Evolutionary conservation across 2,888 invertebrate genomes (phyloP), one percentile per base, ranked within the genome.

Genomic region (Smittia aterrima): DNA sequence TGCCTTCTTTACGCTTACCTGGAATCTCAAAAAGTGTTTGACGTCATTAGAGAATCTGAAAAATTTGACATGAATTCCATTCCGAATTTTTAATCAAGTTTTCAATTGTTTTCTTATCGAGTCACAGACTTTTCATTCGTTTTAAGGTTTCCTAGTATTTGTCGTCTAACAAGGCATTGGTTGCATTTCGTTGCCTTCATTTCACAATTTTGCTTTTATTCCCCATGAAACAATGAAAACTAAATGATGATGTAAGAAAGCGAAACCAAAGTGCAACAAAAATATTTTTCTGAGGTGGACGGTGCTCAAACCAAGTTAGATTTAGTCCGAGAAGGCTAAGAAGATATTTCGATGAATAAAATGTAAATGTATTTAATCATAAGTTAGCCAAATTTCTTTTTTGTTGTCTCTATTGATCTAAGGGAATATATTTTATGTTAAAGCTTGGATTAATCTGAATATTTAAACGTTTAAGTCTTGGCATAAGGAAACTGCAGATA

Each of bases 191-290:
- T 9, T 32, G 9, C 3, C 32, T 32, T 32, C 32, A 47, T 11
- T n/a, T 47, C 16, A 11, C 47, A 16, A 47, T 16, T 47, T 47
- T 47, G 47, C 47, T 47, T 47, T 47, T 47, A 47, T 47, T 47
- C 47, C 47, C 47, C 47, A 47, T 11, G 47, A 47, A 47, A 47
- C 47, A 47, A 47, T 6, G 47, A 47, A 16, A 47, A 47, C 9
- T 9, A 47, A n/a, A n/a, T n/a, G n/a, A 47, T 47, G 47, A 47
- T 47, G 47, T n/a, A 47, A 47, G 16, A 6, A n/a, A 47, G n/a
- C 2, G 47, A 47, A 47, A 47, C 47, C 47, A 47, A 47, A 47
- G 47, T 47, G 47, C 47, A 47, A 47, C 47, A 47, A n/a, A 47
- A 47, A 47, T 47, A 47, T 47, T 47, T 47, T 47, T 11, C 47